Evolutionary conservation across 2,113 vertebrate species (phyloP).

Genomic region (Gobio gobio): DNA sequence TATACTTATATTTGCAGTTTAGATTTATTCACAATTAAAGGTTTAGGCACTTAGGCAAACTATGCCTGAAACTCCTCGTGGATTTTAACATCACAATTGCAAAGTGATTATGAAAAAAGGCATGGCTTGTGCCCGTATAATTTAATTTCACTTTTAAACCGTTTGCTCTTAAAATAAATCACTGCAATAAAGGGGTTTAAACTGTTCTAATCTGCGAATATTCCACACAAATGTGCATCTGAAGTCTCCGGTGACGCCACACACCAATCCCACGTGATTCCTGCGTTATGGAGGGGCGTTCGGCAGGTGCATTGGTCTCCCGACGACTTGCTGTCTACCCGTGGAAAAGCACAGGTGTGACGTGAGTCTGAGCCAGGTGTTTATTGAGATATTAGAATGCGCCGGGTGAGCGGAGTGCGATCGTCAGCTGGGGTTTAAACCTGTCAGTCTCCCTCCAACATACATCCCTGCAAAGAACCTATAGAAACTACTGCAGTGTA

Average conservation of each 20-base stretch:
- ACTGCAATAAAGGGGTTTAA: slow-evolving; percentile 10
- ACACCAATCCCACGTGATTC: slow-evolving; percentile 6
- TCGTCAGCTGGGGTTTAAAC: slow-evolving; percentile 75
- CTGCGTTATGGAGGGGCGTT: slow-evolving; percentile 66
- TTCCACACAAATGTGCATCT: background rate
- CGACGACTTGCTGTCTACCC: slow-evolving; percentile 66
- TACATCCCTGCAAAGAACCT: slow-evolving; percentile 40
- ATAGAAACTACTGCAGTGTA: slow-evolving; percentile 5
- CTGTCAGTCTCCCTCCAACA: slow-evolving; percentile 65
- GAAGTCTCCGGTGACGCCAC: slow-evolving; percentile 10
- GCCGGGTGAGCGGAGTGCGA: slow-evolving; percentile 71
- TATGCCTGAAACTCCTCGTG: background rate
- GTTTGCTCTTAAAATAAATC: slow-evolving; percentile 6
- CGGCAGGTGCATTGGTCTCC: slow-evolving; percentile 76
- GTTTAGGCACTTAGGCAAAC: background rate
- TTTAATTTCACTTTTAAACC: slow-evolving; percentile 9
- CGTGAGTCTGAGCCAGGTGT: slow-evolving; percentile 78
- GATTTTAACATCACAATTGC: background rate
- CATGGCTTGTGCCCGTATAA: background rate
- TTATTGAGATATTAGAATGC: slow-evolving; percentile 83
- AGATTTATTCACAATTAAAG: background rate
- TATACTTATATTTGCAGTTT: background rate
- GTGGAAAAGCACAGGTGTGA: slow-evolving; percentile 77
- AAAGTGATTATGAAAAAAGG: slow-evolving; percentile 14
- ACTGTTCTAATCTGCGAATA: slow-evolving; percentile 58